These are phyloP conservation scores for Holocentrus rufus DNA, from an alignment of 2,797 vertebrate species.

Conservation along the genomic window DNA sequence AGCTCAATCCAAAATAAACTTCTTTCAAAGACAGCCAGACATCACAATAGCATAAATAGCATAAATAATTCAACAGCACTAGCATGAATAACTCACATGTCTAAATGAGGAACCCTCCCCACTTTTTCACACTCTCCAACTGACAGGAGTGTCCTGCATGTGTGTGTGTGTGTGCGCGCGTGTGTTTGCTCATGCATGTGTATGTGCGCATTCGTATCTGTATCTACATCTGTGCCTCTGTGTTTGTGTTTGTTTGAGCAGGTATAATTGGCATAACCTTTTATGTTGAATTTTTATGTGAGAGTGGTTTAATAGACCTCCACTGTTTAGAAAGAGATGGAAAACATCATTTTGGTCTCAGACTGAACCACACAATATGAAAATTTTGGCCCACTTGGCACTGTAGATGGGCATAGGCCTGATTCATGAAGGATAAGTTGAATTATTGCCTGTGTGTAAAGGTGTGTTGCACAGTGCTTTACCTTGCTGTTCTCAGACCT, in stretches of 20 bases:
- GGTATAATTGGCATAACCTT: conserved; percentile 4
- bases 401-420: conserved; percentile 1
- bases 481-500: neutral
- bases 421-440: conserved; percentile 11
- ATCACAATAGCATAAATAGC: conserved; percentile 75
- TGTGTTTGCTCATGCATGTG: neutral
- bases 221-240: neutral
- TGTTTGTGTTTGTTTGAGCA: neutral
- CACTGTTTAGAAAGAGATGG: neutral
- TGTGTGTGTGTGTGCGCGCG: conserved; percentile 11
- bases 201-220: conserved; percentile 15
- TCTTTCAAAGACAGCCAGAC: conserved; percentile 71
- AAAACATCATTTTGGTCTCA: conserved; percentile 3
- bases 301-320: neutral
- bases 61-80: conserved; percentile 76
- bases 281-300: conserved; percentile 6
- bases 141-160: conserved; percentile 34
- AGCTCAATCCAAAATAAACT: conserved; percentile 77
- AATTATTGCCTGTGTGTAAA: conserved; percentile 1
- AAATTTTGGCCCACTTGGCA: neutral
- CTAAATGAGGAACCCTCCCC: conserved; percentile 64
- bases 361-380: neutral
- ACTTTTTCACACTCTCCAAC: conserved; percentile 47
- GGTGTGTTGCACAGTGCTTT: neutral
- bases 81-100: conserved; percentile 72